phyloP scores from a whole-genome alignment of 2,888 invertebrate species.

The Frankliniella fusca region DNA sequence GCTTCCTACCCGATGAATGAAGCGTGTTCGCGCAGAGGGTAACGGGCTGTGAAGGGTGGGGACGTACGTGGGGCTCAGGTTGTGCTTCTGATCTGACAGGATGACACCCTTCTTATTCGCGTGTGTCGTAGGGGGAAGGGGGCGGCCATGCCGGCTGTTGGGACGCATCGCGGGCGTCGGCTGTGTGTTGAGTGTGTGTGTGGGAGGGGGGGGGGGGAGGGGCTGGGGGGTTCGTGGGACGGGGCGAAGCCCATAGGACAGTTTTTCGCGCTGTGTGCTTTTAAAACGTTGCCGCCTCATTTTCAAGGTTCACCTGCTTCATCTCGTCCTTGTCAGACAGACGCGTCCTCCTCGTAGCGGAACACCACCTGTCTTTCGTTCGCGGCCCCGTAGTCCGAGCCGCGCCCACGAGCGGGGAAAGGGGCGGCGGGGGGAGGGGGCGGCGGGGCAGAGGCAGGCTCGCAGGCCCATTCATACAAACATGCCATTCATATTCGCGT shows the following conservation, averaged over 20 bases:
- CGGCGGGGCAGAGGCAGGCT: background rate
- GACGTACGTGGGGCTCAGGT: too few species aligned
- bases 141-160: background rate
- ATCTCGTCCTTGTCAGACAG: background rate
- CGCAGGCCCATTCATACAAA: background rate
- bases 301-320: background rate
- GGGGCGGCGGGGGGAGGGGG: background rate
- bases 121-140: background rate
- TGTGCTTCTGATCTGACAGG: too few species aligned
- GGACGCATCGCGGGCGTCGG: background rate
- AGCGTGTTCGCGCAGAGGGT: too few species aligned
- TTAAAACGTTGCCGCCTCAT: background rate
- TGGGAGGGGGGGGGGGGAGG: background rate
- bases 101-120: too few species aligned
- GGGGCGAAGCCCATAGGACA: background rate
- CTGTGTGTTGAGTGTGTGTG: too few species aligned
- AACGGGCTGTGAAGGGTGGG: too few species aligned
- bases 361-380: background rate
- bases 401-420: background rate
- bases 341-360: background rate
- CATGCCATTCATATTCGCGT: background rate
- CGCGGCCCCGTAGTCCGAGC: background rate
- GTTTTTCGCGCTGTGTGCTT: too few species aligned
- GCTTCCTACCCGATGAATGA: too few species aligned
- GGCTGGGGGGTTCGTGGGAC: background rate